A percentile compares a stretch with the other conserved stretches of the same genome.
Conservation (phyloP, 1,140 invertebrate genomes). For the Scaptomyza graminum region DNA sequence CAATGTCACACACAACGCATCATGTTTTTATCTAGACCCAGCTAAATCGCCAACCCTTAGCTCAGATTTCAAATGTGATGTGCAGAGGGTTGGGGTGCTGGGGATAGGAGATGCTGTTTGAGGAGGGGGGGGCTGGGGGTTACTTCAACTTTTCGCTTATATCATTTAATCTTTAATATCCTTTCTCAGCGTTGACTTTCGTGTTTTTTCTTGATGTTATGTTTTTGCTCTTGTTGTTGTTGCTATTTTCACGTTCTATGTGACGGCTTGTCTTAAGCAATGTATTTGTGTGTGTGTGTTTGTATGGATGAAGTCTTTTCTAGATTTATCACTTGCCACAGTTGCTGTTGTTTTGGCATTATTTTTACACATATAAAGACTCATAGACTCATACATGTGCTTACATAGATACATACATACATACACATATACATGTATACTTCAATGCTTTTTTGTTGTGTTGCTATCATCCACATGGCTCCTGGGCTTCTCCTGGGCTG, state of each 20-base stretch:
- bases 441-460: constrained; percentile 50
- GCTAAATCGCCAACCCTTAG: constrained; percentile 55
- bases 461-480: constrained; percentile 55
- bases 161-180: constrained; percentile 82
- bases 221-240: constrained; percentile 40
- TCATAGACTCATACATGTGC: constrained; percentile 24
- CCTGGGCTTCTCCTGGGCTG: constrained; percentile 35
- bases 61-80: constrained; percentile 66
- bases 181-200: constrained; percentile 78
- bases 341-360: constrained; percentile 50
- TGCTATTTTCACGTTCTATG: constrained; percentile 56
- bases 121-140: neutral
- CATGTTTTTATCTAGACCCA: constrained; percentile 56
- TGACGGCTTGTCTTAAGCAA: constrained; percentile 66
- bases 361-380: constrained; percentile 43
- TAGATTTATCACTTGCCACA: constrained; percentile 79
- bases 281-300: constrained; percentile 18
- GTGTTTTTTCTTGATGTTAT: constrained; percentile 43
- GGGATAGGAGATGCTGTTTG: constrained; percentile 9
- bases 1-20: constrained; percentile 73
- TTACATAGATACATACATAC: constrained; percentile 9
- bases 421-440: constrained; percentile 18
- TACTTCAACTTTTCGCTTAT: constrained; percentile 70
- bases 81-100: constrained; percentile 7
- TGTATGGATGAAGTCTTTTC: constrained; percentile 51